Conservation (phyloP, 2,888 invertebrate species). For the Pemphredon lugubris region DNA sequence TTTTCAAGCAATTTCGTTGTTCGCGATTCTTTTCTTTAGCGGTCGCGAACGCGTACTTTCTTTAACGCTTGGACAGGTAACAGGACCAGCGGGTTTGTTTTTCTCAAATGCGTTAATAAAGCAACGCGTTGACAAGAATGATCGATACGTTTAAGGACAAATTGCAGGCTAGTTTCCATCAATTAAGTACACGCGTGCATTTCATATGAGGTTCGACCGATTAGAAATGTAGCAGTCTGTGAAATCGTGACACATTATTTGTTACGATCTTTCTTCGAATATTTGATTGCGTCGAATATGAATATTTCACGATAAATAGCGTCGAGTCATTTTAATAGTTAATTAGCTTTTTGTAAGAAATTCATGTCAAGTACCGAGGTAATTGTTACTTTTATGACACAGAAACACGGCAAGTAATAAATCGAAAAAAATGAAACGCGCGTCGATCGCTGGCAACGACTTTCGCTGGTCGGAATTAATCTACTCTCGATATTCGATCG, state of each 20-base stretch:
- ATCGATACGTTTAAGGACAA: conserved; percentile 41
- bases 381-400: too few species aligned
- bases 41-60: neutral
- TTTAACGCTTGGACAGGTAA: neutral
- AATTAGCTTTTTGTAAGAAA: too few species aligned
- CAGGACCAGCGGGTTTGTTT: conserved; percentile 26
- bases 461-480: too few species aligned
- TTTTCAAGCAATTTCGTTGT: neutral
- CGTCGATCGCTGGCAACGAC: too few species aligned
- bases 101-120: conserved; percentile 35
- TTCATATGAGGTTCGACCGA: conserved; percentile 4
- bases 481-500: conserved; percentile 3
- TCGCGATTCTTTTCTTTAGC: neutral
- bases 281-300: neutral
- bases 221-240: too few species aligned
- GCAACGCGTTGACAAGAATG: conserved; percentile 39
- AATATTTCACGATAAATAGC: too few species aligned
- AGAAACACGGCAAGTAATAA: too few species aligned
- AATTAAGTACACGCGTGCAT: neutral
- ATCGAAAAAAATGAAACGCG: too few species aligned
- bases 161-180: conserved; percentile 30
- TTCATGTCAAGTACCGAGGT: too few species aligned
- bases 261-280: neutral
- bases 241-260: too few species aligned
- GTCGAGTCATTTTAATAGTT: too few species aligned